These are phyloP conservation scores for Camelus dromedarius DNA, from an alignment of 2,113 vertebrate genomes.

Conservation along the genomic window DNA sequence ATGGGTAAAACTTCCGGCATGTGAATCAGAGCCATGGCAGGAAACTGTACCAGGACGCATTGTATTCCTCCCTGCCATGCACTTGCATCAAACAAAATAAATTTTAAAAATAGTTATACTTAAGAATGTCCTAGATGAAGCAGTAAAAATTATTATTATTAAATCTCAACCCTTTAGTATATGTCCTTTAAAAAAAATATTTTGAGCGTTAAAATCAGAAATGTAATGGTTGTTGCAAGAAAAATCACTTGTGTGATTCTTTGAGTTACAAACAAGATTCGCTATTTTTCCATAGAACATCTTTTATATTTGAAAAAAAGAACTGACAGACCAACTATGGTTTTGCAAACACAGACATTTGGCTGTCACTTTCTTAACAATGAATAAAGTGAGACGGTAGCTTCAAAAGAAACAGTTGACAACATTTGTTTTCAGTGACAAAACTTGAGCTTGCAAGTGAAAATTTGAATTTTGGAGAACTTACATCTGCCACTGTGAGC, in stretches of 20 bases:
- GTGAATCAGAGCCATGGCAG: not conserved
- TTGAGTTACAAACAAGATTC: not conserved
- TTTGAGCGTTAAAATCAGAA: not conserved
- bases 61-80: rapidly evolving
- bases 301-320: not conserved
- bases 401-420: not conserved
- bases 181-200: not conserved
- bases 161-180: not conserved
- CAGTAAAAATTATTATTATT: not conserved
- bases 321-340: not conserved
- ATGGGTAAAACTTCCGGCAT: not conserved
- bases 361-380: not conserved
- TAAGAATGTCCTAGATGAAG: not conserved
- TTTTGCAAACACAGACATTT: not conserved
- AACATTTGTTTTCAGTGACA: not conserved
- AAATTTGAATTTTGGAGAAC: not conserved
- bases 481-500: not conserved
- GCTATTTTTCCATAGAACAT: not conserved
- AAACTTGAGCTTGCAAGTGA: not conserved
- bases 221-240: not conserved
- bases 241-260: not conserved
- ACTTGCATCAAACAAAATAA: not conserved
- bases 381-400: not conserved
- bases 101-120: not conserved
- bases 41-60: too few relatives aligned